Conservation (phyloP, 2,113 vertebrate species). For the Toxostoma redivivum region DNA sequence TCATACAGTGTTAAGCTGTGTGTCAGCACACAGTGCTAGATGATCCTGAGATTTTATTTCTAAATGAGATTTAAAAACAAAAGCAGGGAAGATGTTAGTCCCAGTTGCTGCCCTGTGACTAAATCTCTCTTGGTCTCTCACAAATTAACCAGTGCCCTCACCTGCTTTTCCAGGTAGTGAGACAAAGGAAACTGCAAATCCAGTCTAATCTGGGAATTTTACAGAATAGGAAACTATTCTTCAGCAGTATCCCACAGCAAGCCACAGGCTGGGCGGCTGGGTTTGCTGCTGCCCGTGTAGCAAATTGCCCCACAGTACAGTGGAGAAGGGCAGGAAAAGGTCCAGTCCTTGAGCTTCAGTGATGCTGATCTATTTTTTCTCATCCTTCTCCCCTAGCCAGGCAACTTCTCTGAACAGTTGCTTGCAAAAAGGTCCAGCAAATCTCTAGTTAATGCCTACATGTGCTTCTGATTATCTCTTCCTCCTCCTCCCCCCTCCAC, state of each 20-base stretch:
- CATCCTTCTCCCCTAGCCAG: neutral
- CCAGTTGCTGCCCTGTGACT: neutral
- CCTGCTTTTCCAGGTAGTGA: neutral
- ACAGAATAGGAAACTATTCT: neutral
- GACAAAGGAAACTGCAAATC: neutral
- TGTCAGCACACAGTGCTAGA: neutral
- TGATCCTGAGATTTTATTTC: neutral
- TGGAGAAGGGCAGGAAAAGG: neutral
- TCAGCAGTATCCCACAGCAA: fast-evolving
- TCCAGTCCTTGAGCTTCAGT: neutral
- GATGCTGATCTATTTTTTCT: neutral
- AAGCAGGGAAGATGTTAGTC: neutral
- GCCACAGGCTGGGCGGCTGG: neutral
- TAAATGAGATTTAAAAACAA: neutral
- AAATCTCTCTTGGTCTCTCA: neutral
- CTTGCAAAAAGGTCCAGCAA: neutral
- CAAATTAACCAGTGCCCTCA: fast-evolving
- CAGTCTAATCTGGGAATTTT: neutral
- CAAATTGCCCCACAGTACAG: neutral
- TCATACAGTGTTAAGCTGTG: neutral
- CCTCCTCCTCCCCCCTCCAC: neutral
- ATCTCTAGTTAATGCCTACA: slow-evolving; percentile 13
- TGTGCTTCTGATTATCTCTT: slow-evolving; percentile 45
- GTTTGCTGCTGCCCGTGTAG: neutral
- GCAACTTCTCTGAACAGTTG: neutral